Evolutionary conservation across 2,888 invertebrate species (phyloP).

Genomic region (Sphaeridia pumilis): DNA sequence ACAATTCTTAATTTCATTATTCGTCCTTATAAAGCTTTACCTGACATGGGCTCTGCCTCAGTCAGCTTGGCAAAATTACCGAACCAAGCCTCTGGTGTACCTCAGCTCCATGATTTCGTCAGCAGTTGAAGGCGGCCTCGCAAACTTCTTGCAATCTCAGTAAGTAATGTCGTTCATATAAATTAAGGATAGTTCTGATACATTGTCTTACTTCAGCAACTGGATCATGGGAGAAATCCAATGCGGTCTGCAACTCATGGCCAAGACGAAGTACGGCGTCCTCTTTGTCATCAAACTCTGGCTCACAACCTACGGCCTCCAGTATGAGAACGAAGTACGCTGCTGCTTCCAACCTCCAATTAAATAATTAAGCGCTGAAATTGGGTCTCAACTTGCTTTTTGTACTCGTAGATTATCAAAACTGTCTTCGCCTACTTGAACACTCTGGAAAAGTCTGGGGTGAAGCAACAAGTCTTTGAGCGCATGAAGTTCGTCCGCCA

Average conservation of each 20-base stretch:
- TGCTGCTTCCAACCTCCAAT: too few relatives aligned
- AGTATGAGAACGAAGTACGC: slow-evolving; percentile 4
- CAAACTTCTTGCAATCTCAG: slow-evolving; percentile 6
- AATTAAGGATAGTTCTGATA: too few relatives aligned
- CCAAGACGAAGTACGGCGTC: slow-evolving; percentile 7
- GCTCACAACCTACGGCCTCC: slow-evolving; percentile 1
- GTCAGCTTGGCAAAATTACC: slow-evolving; percentile 7
- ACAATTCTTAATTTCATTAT: too few relatives aligned
- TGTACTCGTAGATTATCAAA: slow-evolving; percentile 9
- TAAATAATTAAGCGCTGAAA: too few relatives aligned
- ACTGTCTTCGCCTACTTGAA: slow-evolving; percentile 10
- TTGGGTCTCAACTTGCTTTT: too few relatives aligned
- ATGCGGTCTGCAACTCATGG: slow-evolving; percentile 8
- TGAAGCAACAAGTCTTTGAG: not conserved
- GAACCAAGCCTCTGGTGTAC: slow-evolving; percentile 9
- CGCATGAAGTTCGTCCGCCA: slow-evolving; percentile 6
- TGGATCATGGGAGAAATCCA: slow-evolving; percentile 5
- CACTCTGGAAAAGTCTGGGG: not conserved
- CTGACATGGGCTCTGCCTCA: slow-evolving; percentile 7
- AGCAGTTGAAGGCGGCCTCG: slow-evolving; percentile 10
- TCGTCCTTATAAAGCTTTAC: too few relatives aligned
- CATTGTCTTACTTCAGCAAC: slow-evolving; percentile 3
- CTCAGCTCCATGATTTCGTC: slow-evolving; percentile 8
- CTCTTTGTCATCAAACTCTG: slow-evolving; percentile 9
- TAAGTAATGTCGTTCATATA: too few relatives aligned